phyloP scores from a whole-genome alignment of 2,113 vertebrate species.

The Columba livia region DNA sequence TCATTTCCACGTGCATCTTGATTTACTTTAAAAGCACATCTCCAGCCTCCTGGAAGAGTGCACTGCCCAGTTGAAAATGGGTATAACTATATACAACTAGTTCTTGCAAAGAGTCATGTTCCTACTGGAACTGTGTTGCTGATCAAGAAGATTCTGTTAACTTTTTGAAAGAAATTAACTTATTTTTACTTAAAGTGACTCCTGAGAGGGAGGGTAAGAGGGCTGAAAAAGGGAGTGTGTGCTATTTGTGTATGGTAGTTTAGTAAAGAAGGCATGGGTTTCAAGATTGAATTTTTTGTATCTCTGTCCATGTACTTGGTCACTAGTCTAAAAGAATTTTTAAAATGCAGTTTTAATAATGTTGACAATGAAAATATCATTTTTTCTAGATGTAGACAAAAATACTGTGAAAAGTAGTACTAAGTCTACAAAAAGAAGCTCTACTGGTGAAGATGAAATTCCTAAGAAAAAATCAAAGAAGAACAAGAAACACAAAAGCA shows the following conservation, averaged over 20 bases:
- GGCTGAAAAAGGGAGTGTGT: background rate
- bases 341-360: background rate
- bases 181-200: background rate
- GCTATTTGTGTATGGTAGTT: background rate
- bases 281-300: background rate
- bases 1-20: background rate
- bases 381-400: slow-evolving; percentile 76
- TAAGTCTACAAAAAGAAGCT: slow-evolving; percentile 77
- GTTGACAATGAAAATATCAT: slow-evolving; percentile 26
- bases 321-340: background rate
- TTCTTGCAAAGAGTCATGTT: background rate
- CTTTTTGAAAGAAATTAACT: background rate
- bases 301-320: background rate
- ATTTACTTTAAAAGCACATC: background rate
- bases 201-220: background rate
- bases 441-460: slow-evolving; percentile 83
- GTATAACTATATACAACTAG: background rate
- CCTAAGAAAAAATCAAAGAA: slow-evolving; percentile 89
- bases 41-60: background rate
- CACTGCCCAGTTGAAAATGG: background rate
- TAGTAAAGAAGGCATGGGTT: background rate
- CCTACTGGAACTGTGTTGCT: background rate
- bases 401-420: slow-evolving; percentile 75
- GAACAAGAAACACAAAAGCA: slow-evolving; percentile 96
- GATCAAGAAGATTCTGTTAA: background rate